A percentile compares a stretch with the other conserved stretches of the same genome.
Evolutionary conservation across 2,797 vertebrate species (phyloP).

Genomic region (Tauraco hartlaubi): DNA sequence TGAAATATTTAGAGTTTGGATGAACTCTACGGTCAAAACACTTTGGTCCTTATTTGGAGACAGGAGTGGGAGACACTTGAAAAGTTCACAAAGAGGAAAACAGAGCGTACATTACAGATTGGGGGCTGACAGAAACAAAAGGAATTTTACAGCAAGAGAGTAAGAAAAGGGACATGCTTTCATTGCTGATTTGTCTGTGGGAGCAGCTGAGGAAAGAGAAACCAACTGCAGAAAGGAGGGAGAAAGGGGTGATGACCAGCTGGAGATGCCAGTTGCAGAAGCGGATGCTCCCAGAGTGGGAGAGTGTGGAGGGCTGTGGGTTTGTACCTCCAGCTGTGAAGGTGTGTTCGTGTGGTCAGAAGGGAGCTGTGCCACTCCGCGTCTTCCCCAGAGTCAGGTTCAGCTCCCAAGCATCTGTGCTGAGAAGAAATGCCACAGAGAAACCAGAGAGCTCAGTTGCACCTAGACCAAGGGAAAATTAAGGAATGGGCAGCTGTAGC

Average conservation of each 20-base stretch:
- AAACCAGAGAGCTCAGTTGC: neutral
- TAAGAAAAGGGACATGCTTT: neutral
- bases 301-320: neutral
- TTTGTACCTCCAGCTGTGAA: neutral
- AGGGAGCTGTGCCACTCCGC: neutral
- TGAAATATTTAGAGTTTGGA: slow-evolving; percentile 15
- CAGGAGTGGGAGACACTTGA: neutral
- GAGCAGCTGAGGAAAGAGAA: neutral
- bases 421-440: neutral
- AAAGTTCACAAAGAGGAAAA: neutral
- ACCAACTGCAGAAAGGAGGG: neutral
- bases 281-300: neutral
- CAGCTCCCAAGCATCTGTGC: neutral
- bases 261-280: neutral
- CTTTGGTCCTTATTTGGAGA: neutral
- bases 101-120: neutral
- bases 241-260: neutral
- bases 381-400: neutral
- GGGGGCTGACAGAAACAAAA: neutral
- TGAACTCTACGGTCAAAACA: neutral
- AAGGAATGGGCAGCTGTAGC: neutral
- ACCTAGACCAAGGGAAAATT: neutral
- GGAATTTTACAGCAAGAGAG: neutral
- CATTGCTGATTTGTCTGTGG: neutral
- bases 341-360: neutral